Evolutionary conservation across 2,888 invertebrate species (phyloP).

Genomic region (Brenthis daphne): DNA sequence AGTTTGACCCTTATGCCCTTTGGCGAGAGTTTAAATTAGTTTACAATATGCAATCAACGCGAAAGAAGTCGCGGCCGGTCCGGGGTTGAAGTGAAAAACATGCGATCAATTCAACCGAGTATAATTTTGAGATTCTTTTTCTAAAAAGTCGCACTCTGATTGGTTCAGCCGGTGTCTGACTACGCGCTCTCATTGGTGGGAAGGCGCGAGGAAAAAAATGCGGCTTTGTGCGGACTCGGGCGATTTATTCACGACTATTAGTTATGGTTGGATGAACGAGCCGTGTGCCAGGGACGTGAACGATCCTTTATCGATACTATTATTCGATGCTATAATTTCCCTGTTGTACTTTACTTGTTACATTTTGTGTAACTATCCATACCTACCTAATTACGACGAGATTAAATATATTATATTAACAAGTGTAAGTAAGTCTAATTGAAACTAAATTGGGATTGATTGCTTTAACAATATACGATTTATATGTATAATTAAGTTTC

Average conservation of each 20-base stretch:
- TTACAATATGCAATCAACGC: slow-evolving; percentile 39
- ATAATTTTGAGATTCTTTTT: slow-evolving; percentile 74
- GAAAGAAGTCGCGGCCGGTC: slow-evolving; percentile 64
- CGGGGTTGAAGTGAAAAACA: slow-evolving; percentile 64
- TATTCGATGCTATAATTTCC: slow-evolving; percentile 24
- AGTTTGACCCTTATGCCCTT: slow-evolving; percentile 41
- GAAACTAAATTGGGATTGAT: too few species aligned
- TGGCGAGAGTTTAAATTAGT: slow-evolving; percentile 50
- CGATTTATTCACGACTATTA: slow-evolving; percentile 79
- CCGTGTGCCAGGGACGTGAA: slow-evolving; percentile 22
- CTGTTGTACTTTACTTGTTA: too few species aligned
- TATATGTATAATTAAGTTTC: too few species aligned
- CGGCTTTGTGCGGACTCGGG: slow-evolving; percentile 68
- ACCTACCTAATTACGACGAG: too few species aligned
- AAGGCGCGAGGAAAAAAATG: slow-evolving; percentile 60
- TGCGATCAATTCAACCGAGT: slow-evolving; percentile 64
- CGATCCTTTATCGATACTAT: slow-evolving; percentile 20
- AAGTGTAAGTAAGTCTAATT: too few species aligned
- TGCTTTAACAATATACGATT: too few species aligned
- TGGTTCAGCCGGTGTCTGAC: slow-evolving; percentile 59
- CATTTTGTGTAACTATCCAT: too few species aligned
- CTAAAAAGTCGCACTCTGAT: slow-evolving; percentile 58
- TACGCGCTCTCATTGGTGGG: slow-evolving; percentile 63
- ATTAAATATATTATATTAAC: too few species aligned
- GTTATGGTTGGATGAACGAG: slow-evolving; percentile 69